These are phyloP conservation scores for Eupsilia transversa DNA, from an alignment of 2,888 invertebrate genomes.

Conservation along the genomic window DNA sequence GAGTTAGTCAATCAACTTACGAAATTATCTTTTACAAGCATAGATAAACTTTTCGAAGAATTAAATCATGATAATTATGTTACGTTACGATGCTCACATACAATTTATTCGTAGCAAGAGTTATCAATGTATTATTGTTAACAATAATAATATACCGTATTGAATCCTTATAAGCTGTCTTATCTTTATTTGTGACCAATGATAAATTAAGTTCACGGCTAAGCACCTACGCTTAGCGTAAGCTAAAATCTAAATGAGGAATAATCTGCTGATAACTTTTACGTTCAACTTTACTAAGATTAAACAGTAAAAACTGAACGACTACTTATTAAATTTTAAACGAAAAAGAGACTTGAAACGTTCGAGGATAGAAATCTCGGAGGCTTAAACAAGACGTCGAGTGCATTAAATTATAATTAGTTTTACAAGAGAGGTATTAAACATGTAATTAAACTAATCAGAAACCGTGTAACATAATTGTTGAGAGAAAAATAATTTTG, in stretches of 20 bases:
- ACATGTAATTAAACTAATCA: slow-evolving; percentile 14
- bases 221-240: not conserved
- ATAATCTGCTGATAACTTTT: not conserved
- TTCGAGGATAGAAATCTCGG: not conserved
- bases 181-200: not conserved
- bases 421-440: slow-evolving; percentile 2
- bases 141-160: not conserved
- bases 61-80: slow-evolving; percentile 6
- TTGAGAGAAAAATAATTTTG: not conserved
- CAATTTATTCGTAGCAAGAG: not conserved
- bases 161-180: not conserved
- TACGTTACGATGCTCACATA: slow-evolving; percentile 3
- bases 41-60: not conserved
- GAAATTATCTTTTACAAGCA: slow-evolving; percentile 1
- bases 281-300: not conserved
- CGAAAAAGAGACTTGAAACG: not conserved
- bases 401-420: slow-evolving; percentile 21
- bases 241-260: not conserved
- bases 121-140: not conserved
- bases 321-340: not conserved
- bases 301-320: not conserved
- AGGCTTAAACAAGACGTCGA: not conserved
- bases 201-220: not conserved
- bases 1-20: not conserved
- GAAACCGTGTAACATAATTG: not conserved